phyloP scores from a whole-genome alignment of 2,888 invertebrate genomes.

The Apocheima hispidaria region DNA sequence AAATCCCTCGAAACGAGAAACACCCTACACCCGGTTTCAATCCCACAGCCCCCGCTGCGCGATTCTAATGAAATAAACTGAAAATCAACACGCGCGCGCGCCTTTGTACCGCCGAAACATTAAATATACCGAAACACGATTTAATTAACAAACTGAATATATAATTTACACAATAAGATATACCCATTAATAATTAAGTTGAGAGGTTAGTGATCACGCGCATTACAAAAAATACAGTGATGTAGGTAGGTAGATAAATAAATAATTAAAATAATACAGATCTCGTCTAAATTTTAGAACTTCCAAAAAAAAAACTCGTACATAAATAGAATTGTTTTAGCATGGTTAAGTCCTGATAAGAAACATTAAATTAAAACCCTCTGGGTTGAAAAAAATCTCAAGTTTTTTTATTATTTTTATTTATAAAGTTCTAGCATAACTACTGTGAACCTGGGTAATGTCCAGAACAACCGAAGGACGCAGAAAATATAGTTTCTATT shows the following conservation, averaged over 20 bases:
- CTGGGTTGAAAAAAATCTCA: no score
- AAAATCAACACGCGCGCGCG: conserved; percentile 82
- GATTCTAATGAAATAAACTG: conserved; percentile 86
- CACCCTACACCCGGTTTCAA: conserved; percentile 62
- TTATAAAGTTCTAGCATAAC: no score
- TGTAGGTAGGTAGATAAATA: background rate
- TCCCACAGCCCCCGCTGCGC: conserved; percentile 78
- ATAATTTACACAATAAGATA: conserved; percentile 52
- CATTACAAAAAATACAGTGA: background rate
- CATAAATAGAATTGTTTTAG: no score
- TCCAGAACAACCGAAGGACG: no score
- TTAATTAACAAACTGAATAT: conserved; percentile 81
- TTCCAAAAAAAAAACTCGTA: no score
- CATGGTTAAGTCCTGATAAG: no score
- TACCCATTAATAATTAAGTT: conserved; percentile 14
- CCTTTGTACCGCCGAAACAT: conserved; percentile 57
- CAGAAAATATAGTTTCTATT: no score
- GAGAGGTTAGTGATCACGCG: conserved; percentile 4
- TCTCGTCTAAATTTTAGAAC: no score
- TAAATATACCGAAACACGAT: conserved; percentile 56
- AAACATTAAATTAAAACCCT: no score
- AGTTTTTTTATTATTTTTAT: no score
- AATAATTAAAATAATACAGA: no score
- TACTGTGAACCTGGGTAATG: no score
- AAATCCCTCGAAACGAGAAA: conserved; percentile 19